A percentile compares a stretch with the other conserved stretches of the same genome.
These are phyloP conservation scores for Hyposmocoma kahamanoa DNA, from an alignment of 1,140 invertebrate species.

Conservation along the genomic window DNA sequence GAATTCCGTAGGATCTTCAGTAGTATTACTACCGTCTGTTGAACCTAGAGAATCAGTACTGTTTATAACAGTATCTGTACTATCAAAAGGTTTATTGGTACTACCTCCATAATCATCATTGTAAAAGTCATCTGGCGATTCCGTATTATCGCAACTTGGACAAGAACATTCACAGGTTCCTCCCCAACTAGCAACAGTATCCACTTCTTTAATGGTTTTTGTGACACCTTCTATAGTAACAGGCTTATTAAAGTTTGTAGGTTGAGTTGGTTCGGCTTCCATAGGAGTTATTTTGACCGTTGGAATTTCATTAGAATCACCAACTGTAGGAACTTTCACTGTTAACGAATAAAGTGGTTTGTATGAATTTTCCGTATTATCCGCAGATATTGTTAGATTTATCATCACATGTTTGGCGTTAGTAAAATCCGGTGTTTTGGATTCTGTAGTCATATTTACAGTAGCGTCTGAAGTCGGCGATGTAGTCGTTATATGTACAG, in stretches of 20 bases:
- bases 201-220: slow-evolving; percentile 32
- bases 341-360: slow-evolving; percentile 83
- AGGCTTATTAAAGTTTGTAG: slow-evolving; percentile 61
- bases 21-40: not conserved
- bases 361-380: slow-evolving; percentile 73
- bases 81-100: not conserved
- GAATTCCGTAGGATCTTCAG: not conserved
- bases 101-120: slow-evolving; percentile 35
- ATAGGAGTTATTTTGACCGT: slow-evolving; percentile 75
- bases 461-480: slow-evolving; percentile 26
- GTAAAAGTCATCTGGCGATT: slow-evolving; percentile 58
- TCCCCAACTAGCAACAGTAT: slow-evolving; percentile 63
- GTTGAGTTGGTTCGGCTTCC: slow-evolving; percentile 50
- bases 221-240: slow-evolving; percentile 37
- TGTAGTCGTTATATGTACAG: slow-evolving; percentile 11
- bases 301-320: slow-evolving; percentile 70
- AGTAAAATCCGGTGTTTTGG: slow-evolving; percentile 39
- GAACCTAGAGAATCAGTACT: not conserved
- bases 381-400: slow-evolving; percentile 83
- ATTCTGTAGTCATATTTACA: slow-evolving; percentile 37
- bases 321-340: slow-evolving; percentile 79
- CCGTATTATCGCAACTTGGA: slow-evolving; percentile 72
- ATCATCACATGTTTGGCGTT: slow-evolving; percentile 78
- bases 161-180: slow-evolving; percentile 85
- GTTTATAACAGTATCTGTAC: not conserved